Base-by-base conservation (phyloP, 1,140 invertebrate species). In the Brachionus calyciflorus region DNA sequence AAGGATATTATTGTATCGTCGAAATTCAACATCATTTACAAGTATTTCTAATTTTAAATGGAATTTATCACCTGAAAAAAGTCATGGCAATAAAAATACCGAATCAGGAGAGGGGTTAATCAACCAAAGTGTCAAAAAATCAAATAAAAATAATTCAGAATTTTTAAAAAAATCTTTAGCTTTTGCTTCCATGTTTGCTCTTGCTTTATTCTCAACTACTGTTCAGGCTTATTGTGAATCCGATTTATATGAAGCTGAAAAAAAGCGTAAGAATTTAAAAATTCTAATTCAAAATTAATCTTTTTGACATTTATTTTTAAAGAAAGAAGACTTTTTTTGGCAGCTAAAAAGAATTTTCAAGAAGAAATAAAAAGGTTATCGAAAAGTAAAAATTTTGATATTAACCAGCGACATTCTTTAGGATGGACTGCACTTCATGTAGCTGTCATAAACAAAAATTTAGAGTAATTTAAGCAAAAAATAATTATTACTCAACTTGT, bases 341-440 rank as follows among this genome's bases (percentile, higher is more conserved):
- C 60, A 24, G 17, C 60, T 30, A 41, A n/a, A 65, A 65, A 44
- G 44, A 65, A 65, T 44, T 44, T 65, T 44, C 1, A 12, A 14
- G 60, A 65, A 0, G 60, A 65, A 4, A 44, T 46, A 24, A 65
- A 51, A 30, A 73, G 28, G 51, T 49, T 14, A 46, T 70, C 21
- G 19, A 26, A 12, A 26, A 49, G 21, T 10, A 55, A 41, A 65
- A 41, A 73, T 51, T 60, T 82, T 40, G 80, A 84, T 80, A 80
- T 83, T 2, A 83, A 85, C 78, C 53, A 77, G 17, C 78, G 80
- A 53, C 84, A 84, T 78, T 49, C 79, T 37, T 76, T 93, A 33
- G 93, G 93, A 41, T 94, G 93, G 92, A 93, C 91, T 53, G 88
- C 91, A 12, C 85, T 95, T 37, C 92, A 93, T 85, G 88, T 90